Base-by-base conservation (phyloP, 1,140 invertebrate genomes). In the Sipha flava region DNA sequence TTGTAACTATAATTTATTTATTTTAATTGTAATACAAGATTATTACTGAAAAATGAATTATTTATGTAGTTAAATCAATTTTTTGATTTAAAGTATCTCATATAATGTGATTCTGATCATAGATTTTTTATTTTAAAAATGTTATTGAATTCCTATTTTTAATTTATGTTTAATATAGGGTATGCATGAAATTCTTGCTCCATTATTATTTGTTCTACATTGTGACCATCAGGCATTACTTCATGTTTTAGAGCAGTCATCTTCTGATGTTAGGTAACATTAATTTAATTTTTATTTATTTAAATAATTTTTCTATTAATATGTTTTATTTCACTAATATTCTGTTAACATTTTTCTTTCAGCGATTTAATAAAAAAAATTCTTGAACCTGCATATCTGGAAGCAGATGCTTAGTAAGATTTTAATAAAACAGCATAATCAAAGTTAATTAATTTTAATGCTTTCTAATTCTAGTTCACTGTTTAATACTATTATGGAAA, bases 111-210 rank as follows among this genome's bases (percentile, higher is more conserved):
- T n/a, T n/a, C n/a, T n/a, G 31, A 59, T 59, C 23, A n/a, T 3
- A 12, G 2, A 29, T 57, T 12, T 52, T 57, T 26, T 57, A 16
- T 6, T 12, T 37, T 62, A n/a, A 21, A 12, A 14, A 52, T 52
- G 12, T 54, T 54, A 6, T 59, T n/a, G n/a, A n/a, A 59, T 59
- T 7, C 54, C 18, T 29, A 31, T 6, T 29, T 59, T 59, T 0
- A 34, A n/a, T 37, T 62, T 23, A 18, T 43, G 16, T 26, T 45
- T 45, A 45, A 84, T 83, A 4, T 84, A 90, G 87, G 93, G 93
- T 18, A 94, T 94, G 93, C 92, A 94, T 85, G 93, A 94, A 85
- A 88, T 94, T 75, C 85, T 94, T 66, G 93, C 92, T 6, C 92
- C 93, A 0, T 84, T 94, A 49, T 86, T 94, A 47, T 93, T 92